Base-by-base conservation (phyloP, 2,888 invertebrate genomes). In the Perizoma flavofasciatum region DNA sequence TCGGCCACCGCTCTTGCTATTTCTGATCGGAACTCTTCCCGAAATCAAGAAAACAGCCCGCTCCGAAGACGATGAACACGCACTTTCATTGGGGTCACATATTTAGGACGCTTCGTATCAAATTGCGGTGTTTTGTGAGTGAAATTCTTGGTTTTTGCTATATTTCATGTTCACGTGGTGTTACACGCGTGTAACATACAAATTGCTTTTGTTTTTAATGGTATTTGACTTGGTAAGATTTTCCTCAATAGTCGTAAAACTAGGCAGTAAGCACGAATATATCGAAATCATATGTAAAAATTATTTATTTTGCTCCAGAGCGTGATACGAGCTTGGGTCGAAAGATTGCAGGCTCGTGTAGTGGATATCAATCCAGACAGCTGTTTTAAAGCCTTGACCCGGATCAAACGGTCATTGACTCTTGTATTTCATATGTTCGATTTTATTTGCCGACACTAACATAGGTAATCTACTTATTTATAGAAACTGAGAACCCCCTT, bases 1-100 rank as follows among this genome's bases (percentile, higher is more conserved):
- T 82, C 84, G 84, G 86, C 77, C 85, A 83, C 82, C 84, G 83
- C 82, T 88, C 78, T 76, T 81, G 83, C 85, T 89, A 88, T 88
- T 89, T 88, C 72, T 80, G 83, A 82, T 77, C 79, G 71, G 82
- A 82, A 78, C 81, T 77, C 81, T 78, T 3, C 74, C 78, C 73
- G 73, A 75, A 81, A 85, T 83, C 84, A 83, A 82, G 84, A 86
- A 79, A 83, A 81, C 82, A 83, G 78, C 75, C 80, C 73, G 82
- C 72, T 63, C 41, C 56, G 55, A 51, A 44, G 44, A 73, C 66
- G 68, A 84, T 84, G 83, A 78, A 78, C 72, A 77, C 78, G 54
- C 74, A 75, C 67, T 77, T 76, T 71, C 79, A 80, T 71, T 85
- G 82, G 82, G 74, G 75, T 68, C 74, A 77, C 67, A 73, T 85